Evolutionary conservation across 2,888 invertebrate genomes (phyloP).

Genomic region (Thecophora atra): DNA sequence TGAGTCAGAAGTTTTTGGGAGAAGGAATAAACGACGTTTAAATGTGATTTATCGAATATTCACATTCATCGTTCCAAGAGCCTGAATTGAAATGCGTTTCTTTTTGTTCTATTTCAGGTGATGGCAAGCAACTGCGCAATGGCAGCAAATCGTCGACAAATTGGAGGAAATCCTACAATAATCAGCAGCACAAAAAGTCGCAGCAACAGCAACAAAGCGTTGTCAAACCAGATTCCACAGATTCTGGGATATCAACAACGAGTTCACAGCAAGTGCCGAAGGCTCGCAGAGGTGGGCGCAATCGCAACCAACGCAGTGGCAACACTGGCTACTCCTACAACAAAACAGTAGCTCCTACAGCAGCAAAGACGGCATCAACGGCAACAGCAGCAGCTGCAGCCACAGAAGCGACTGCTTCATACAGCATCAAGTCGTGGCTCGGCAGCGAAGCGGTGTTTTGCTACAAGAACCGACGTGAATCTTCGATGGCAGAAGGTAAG

Average conservation of each 20-base stretch:
- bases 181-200: neutral
- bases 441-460: conserved; percentile 42
- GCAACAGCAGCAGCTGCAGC: conserved; percentile 36
- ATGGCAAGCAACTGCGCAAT: conserved; percentile 47
- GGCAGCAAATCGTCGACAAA: conserved; percentile 42
- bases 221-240: conserved; percentile 37
- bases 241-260: conserved; percentile 39
- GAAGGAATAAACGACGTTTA: too few species aligned
- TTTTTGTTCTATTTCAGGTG: conserved; percentile 47
- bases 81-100: too few species aligned
- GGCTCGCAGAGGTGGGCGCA: conserved; percentile 25
- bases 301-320: conserved; percentile 4
- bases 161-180: conserved; percentile 27
- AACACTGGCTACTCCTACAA: conserved; percentile 17
- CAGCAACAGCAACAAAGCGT: conserved; percentile 41
- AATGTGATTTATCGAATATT: conserved; percentile 18
- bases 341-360: conserved; percentile 35
- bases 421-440: conserved; percentile 45
- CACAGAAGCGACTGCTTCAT: conserved; percentile 31
- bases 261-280: conserved; percentile 29
- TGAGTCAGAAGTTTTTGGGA: too few species aligned
- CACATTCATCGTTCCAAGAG: conserved; percentile 33
- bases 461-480: conserved; percentile 52
- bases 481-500: conserved; percentile 61
- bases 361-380: conserved; percentile 37